Evolutionary conservation across 2,888 invertebrate genomes (phyloP).

Genomic region (Elysia crispata): DNA sequence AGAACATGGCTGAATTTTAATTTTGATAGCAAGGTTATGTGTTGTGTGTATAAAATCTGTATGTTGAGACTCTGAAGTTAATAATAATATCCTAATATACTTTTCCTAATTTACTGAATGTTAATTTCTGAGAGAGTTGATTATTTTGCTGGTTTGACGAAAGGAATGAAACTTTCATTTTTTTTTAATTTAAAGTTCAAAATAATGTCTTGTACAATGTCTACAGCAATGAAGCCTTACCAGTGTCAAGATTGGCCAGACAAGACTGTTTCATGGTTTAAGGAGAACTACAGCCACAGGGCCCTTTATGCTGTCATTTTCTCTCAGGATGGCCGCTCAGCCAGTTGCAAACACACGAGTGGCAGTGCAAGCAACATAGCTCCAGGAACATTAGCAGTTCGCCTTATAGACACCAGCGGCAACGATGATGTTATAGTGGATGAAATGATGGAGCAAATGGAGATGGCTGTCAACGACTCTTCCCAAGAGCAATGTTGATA

Average conservation of each 20-base stretch:
- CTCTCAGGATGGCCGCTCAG: background rate
- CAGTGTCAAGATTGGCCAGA: constrained; percentile 58
- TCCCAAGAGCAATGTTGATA: background rate
- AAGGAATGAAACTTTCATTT: background rate
- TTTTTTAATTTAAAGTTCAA: background rate
- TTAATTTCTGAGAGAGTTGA: too few relatives aligned
- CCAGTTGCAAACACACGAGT: background rate
- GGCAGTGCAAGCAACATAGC: background rate
- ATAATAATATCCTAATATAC: too few relatives aligned
- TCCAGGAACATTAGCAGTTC: background rate
- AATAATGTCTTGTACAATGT: too few relatives aligned
- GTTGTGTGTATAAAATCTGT: too few relatives aligned
- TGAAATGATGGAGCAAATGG: constrained; percentile 14
- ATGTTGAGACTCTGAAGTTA: too few relatives aligned
- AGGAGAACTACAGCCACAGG: constrained; percentile 55
- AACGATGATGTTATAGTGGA: constrained; percentile 37
- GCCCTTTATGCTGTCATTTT: constrained; percentile 59
- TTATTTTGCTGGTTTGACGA: too few relatives aligned
- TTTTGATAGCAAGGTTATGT: too few relatives aligned
- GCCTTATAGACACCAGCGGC: constrained; percentile 44
- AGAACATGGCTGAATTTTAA: too few relatives aligned
- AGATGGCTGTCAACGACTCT: constrained; percentile 13
- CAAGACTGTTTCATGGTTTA: constrained; percentile 63
- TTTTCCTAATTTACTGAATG: too few relatives aligned
- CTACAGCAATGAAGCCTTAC: too few relatives aligned